Conservation (phyloP, 2,113 vertebrate genomes). For the Myrmecobius fasciatus region DNA sequence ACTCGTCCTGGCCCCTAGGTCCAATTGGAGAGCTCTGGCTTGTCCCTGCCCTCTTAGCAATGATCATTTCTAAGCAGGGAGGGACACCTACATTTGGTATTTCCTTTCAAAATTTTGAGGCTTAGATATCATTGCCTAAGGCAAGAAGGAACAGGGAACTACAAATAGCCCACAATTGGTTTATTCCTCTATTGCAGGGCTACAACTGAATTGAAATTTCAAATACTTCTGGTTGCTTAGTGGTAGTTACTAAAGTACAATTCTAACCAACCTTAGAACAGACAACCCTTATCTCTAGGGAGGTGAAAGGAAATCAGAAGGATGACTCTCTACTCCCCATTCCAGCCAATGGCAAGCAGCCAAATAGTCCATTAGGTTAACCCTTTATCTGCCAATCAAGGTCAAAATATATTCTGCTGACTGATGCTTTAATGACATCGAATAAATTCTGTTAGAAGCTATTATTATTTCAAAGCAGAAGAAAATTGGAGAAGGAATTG, state of each 20-base stretch:
- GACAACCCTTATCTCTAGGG: neutral
- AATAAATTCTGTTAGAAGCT: neutral
- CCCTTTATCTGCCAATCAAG: neutral
- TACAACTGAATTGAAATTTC: neutral
- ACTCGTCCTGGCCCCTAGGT: neutral
- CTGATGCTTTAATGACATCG: neutral
- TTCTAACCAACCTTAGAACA: neutral
- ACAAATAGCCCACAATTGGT: neutral
- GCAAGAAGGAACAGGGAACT: neutral
- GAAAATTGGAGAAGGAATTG: neutral
- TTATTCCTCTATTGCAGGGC: neutral
- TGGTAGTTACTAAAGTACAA: neutral
- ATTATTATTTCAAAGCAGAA: neutral
- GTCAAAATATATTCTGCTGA: neutral
- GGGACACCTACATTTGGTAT: neutral
- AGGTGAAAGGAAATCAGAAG: neutral
- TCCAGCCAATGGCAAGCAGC: neutral
- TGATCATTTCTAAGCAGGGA: neutral
- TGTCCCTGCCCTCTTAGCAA: neutral
- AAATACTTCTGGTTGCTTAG: neutral
- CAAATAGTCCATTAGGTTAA: neutral
- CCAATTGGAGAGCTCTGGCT: neutral
- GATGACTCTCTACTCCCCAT: neutral
- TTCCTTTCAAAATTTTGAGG: neutral
- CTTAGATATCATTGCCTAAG: neutral